These are phyloP conservation scores for Tiphia femorata DNA, from an alignment of 2,888 invertebrate species.

Conservation along the genomic window DNA sequence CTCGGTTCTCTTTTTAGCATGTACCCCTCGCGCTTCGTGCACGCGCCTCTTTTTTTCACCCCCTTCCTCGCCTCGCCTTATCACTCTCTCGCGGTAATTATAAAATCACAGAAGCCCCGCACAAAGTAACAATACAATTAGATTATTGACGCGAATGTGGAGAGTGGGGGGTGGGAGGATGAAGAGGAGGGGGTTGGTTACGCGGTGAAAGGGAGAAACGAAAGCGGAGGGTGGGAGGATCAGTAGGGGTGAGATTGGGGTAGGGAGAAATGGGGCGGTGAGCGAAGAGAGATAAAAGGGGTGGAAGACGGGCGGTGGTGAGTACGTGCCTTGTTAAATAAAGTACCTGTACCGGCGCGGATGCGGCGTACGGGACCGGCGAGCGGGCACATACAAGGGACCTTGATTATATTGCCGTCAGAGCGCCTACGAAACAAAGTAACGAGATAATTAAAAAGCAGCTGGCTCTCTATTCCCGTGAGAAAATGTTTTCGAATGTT, in stretches of 20 bases:
- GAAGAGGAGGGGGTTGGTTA: slow-evolving; percentile 4
- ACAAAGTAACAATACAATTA: slow-evolving; percentile 29
- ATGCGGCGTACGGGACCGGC: slow-evolving; percentile 5
- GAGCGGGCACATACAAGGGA: slow-evolving; percentile 11
- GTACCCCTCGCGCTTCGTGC: too few relatives aligned
- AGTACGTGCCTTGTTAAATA: slow-evolving; percentile 26
- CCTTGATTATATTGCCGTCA: slow-evolving; percentile 19
- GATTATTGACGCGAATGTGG: slow-evolving; percentile 9
- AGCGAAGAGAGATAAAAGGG: not conserved
- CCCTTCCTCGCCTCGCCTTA: slow-evolving; percentile 7
- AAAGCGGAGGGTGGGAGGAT: too few relatives aligned
- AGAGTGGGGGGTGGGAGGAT: not conserved
- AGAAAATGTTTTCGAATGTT: too few relatives aligned
- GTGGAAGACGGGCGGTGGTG: slow-evolving; percentile 6
- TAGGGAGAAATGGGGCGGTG: not conserved
- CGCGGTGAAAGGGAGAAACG: not conserved
- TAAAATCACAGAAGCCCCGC: slow-evolving; percentile 13
- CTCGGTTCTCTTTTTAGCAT: too few relatives aligned
- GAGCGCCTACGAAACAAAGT: slow-evolving; percentile 10
- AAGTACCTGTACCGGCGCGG: slow-evolving; percentile 23
- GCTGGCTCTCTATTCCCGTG: slow-evolving; percentile 8
- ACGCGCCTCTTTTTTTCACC: not conserved
- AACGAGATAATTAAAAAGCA: slow-evolving; percentile 32
- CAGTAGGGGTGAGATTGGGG: not conserved
- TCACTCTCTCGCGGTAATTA: slow-evolving; percentile 24